Base-by-base conservation (phyloP, 2,113 vertebrate genomes). In the Cebus imitator region DNA sequence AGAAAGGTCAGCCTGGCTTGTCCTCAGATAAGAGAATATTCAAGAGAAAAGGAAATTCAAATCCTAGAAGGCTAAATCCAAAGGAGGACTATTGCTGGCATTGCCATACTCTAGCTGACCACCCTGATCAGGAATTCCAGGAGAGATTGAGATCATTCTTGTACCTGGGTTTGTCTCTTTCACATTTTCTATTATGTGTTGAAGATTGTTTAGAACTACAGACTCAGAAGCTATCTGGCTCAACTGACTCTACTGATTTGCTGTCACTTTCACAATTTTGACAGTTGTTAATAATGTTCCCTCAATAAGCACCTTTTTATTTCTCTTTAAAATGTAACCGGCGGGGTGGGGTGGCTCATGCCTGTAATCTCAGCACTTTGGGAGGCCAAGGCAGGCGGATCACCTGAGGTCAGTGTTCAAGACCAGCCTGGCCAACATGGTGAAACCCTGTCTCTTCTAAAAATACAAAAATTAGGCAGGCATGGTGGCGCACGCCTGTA, bases 31-130 rank as follows among this genome's bases (percentile, higher is more conserved):
- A 55, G 58, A 75, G 27, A 80, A 35, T 25, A 75, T 50, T 40
- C 30, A 82, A 96, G 37, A 92, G 79, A 82, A 83, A 87, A 90
- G 61, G 70, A 82, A 92, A 92, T 64, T 83, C 50, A 66, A 61
- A 75, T 89, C 43, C 50, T 83, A n/a, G 83, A 57, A 43, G 64
- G 48, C 95, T 80, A 43, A 58, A 84, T 90, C 48, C 55, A 93
- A 58, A 90, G n/a, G 48, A 90, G n/a, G 48, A 58, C 17, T 57
- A 45, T 35, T 89, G 87, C 40, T 91, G 55, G 14, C 35, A 73
- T 73, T 92, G 81, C 81, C 20, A 40, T 30, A 73, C 23, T 75
- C 37, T 85, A 18, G 45, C 72, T 79, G 85, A 94, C 12, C 45
- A 72, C 50, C 3, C 6, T 57, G 43, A 92, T 89, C 81, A 83